Evolutionary conservation across 2,797 vertebrate genomes (phyloP).

Genomic region (Ciconia nigra): DNA sequence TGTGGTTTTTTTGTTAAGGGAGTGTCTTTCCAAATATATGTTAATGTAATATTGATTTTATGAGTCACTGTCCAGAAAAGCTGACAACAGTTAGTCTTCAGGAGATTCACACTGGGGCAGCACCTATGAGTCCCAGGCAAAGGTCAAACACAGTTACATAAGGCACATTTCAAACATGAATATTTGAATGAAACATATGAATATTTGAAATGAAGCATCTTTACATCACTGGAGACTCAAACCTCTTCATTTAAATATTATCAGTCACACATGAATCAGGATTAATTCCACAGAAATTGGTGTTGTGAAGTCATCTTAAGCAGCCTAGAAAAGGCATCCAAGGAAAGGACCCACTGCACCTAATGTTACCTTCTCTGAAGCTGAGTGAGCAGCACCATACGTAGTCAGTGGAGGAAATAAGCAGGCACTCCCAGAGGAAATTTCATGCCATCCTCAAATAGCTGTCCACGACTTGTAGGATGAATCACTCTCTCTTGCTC

Average conservation of each 20-base stretch:
- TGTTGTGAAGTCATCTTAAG: neutral
- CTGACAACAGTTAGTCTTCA: neutral
- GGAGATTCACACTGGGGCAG: neutral
- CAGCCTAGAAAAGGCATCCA: neutral
- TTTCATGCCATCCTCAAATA: neutral
- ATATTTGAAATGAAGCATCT: neutral
- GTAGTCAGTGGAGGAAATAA: constrained; percentile 6
- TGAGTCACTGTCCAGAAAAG: neutral
- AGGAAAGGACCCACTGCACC: neutral
- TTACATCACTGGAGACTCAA: neutral
- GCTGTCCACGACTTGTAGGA: neutral
- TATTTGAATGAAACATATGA: neutral
- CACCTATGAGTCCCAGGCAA: neutral
- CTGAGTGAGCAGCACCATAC: neutral
- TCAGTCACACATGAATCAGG: neutral
- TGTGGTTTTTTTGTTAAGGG: neutral
- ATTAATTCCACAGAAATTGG: neutral
- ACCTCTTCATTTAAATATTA: neutral
- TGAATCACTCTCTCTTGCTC: neutral
- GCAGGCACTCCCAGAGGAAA: neutral
- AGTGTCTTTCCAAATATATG: neutral
- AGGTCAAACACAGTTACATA: neutral
- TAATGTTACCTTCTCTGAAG: neutral
- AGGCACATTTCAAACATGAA: neutral
- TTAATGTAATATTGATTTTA: neutral